Base-by-base conservation (phyloP, 2,888 invertebrate species). In the Liposcelis brunnea region DNA sequence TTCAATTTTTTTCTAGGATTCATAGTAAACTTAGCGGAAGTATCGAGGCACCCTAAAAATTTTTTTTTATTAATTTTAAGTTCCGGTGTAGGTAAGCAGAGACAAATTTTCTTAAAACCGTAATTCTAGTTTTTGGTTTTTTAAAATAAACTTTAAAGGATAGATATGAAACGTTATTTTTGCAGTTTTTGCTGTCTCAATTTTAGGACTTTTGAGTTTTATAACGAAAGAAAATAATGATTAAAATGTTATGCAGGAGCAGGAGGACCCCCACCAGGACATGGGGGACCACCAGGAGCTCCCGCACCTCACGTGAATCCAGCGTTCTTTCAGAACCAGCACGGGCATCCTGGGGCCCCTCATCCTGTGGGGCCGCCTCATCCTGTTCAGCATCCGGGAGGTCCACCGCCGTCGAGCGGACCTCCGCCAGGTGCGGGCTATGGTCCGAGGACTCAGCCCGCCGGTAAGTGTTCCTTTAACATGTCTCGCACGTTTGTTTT, bases 261-360 rank as follows among this genome's bases (percentile, higher is more conserved):
- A 45, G 65, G 65, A 49, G 64, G 63, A 43, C 62, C 65, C 15
- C 71, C 72, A 37, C 70, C 70, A 31, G 67, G 69, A 51, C 64
- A 67, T 48, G 64, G 63, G 46, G 64, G 64, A 43, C 67, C 72
- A 0, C 70, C 70, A 7, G 75, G 75, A 2, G 75, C 75, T 35
- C 86, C 86, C 5, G 90, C 91, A 19, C 91, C 93, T 42, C 93
- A 94, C 64, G 90, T 94, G 52, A 94, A 94, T 70, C 93, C 94
- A 34, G 93, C 93, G 49, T 94, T 94, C 76, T 93, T 93, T 66
- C 85, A 83, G 57, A 86, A 85, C 65, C 66, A 64, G 15, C 50
- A 50, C 43, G 52, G 50, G 12, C 50, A 49, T 15, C 54, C 52
- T 26, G 26, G 26, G 26, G 26, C 26, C 26, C 50, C 55, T 38